Evolutionary conservation across 2,113 vertebrate species (phyloP).

Genomic region (Bubo scandiacus): DNA sequence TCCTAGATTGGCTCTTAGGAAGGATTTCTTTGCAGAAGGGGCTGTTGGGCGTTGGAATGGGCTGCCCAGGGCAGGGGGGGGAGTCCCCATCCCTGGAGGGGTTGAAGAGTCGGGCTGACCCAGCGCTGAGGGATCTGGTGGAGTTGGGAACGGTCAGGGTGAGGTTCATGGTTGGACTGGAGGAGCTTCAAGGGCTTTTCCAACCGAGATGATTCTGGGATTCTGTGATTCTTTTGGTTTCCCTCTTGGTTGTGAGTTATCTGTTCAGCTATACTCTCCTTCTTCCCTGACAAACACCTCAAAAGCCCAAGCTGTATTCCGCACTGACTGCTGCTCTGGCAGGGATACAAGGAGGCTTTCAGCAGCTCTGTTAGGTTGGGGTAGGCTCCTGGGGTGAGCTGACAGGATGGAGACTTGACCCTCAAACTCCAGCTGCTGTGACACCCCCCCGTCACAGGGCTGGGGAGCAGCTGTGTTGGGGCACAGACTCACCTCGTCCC

Average conservation of each 20-base stretch:
- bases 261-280: background rate
- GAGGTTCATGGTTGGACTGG: too few relatives aligned
- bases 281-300: background rate
- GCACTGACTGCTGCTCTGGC: background rate
- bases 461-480: background rate
- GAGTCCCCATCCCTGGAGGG: too few relatives aligned
- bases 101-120: too few relatives aligned
- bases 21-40: too few relatives aligned
- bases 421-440: background rate
- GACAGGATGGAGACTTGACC: background rate
- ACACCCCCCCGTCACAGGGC: background rate
- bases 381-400: background rate
- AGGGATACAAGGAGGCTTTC: background rate
- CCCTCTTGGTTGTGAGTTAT: background rate
- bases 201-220: too few relatives aligned
- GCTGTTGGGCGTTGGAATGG: too few relatives aligned
- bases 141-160: too few relatives aligned
- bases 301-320: background rate
- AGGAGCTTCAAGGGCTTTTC: too few relatives aligned
- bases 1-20: too few relatives aligned
- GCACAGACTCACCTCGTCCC: background rate
- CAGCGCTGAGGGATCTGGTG: too few relatives aligned
- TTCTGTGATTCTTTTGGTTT: background rate
- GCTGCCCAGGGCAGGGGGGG: too few relatives aligned
- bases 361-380: background rate